Conservation (phyloP, 2,113 vertebrate genomes). For the Oostethus manadensis region DNA sequence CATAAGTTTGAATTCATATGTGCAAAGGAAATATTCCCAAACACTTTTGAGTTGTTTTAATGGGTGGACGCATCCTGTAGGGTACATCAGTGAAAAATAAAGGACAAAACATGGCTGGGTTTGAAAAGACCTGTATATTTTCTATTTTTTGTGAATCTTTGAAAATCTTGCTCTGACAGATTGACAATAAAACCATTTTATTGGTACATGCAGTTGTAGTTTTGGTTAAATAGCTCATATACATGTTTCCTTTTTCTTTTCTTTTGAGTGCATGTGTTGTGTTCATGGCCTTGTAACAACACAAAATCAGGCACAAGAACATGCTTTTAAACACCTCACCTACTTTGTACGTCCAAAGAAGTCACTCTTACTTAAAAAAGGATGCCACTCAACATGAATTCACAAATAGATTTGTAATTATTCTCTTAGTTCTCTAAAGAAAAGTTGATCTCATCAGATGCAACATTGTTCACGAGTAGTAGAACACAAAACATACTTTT, state of each 20-base stretch:
- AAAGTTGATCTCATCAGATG: background rate
- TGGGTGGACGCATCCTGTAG: background rate
- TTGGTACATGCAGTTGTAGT: too few species aligned
- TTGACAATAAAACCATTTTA: background rate
- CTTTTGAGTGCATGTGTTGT: background rate
- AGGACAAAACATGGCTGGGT: too few species aligned
- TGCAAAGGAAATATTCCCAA: conserved; percentile 20
- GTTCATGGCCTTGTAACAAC: background rate
- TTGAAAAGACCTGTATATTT: too few species aligned
- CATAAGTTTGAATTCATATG: conserved; percentile 30
- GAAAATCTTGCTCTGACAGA: background rate
- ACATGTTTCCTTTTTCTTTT: background rate
- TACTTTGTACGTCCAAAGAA: background rate
- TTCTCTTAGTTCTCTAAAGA: background rate
- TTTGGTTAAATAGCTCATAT: background rate
- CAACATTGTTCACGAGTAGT: background rate
- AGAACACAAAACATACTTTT: background rate
- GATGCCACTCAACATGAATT: background rate
- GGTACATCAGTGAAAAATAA: background rate
- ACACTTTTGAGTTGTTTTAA: conserved; percentile 9
- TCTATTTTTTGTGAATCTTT: too few species aligned
- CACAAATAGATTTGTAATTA: background rate
- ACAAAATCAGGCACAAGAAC: background rate
- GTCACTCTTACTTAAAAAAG: background rate
- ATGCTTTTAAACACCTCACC: background rate